Evolutionary conservation across 1,140 invertebrate species (phyloP), one percentile per base, ranked within the genome.

Genomic region (Patella vulgata): DNA sequence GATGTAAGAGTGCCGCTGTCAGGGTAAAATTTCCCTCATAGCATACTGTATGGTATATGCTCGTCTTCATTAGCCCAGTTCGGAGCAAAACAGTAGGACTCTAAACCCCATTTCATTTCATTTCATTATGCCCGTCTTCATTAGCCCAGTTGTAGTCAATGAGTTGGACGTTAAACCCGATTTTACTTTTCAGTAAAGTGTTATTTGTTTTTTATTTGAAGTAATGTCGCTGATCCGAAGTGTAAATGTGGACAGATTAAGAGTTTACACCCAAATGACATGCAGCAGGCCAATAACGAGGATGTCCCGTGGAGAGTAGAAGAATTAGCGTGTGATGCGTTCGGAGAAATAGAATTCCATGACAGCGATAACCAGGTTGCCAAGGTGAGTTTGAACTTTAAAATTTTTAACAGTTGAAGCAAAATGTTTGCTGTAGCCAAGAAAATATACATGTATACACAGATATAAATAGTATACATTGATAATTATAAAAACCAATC

Each of bases 321-420:
- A 9, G 23, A 19, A 1, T 6, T 66, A 28, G 71, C 68, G 21
- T 78, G 78, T 33, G 73, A 80, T 58, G 72, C 79, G 0, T 82
- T 74, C 68, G 80, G 79, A 31, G 74, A 81, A 58, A 74, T 83
- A 33, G 75, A 83, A 50, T 82, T 82, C 62, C 52, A 69, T 21
- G 77, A 74, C 0, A 68, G 65, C 59, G 71, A 72, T 43, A 64
- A 71, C 39, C 75, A 71, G 60, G 68, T 70, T 30, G 71, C 66
- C 28, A 79, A 78, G 59, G 74, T 75, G 66, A 44, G 46, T 47
- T 21, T 59, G 27, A 52, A 57, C 21, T 48, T 14, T 1, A 47
- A 50, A 6, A 28, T 47, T 43, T 14, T 3, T 56, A 44, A 50
- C 33, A 27, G n/a, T n/a, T n/a, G n/a, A n/a, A n/a, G n/a, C n/a